These are phyloP conservation scores for Eupithecia exiguata DNA, from an alignment of 2,888 invertebrate genomes.

Conservation along the genomic window DNA sequence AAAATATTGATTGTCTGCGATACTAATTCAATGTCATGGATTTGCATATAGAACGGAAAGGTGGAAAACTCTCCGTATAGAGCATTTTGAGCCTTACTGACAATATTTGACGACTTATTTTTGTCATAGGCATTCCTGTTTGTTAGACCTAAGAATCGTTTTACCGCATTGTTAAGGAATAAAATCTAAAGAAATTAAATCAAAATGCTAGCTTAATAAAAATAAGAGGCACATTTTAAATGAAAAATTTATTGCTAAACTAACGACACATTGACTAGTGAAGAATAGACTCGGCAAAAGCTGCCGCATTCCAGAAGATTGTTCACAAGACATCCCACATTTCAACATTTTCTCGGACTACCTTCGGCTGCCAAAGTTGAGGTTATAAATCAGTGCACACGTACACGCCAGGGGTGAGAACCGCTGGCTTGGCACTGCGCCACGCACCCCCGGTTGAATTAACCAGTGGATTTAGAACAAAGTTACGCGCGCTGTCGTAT, in stretches of 20 bases:
- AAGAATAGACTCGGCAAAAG: constrained; percentile 13
- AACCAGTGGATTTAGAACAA: constrained; percentile 42
- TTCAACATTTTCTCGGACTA: constrained; percentile 36
- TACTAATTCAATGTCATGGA: constrained; percentile 49
- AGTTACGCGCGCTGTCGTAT: constrained; percentile 39
- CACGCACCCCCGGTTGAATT: constrained; percentile 40
- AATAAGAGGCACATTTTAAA: neutral
- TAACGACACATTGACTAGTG: neutral
- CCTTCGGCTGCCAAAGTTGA: constrained; percentile 39
- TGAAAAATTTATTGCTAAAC: neutral
- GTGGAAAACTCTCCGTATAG: constrained; percentile 39
- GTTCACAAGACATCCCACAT: constrained; percentile 35
- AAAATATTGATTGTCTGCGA: constrained; percentile 33
- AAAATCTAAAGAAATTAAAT: neutral
- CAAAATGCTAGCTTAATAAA: neutral
- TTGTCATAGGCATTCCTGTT: constrained; percentile 6
- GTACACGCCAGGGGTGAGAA: constrained; percentile 36
- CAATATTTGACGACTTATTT: constrained; percentile 27
- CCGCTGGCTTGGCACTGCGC: constrained; percentile 37
- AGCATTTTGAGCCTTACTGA: constrained; percentile 21
- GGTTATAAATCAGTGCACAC: constrained; percentile 40
- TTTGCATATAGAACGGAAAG: constrained; percentile 46
- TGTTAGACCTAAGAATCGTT: neutral
- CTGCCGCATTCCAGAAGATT: constrained; percentile 20
- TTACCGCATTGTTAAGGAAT: neutral